Conservation (phyloP, 2,888 invertebrate species). For the Scaptomyza caliginosa region DNA sequence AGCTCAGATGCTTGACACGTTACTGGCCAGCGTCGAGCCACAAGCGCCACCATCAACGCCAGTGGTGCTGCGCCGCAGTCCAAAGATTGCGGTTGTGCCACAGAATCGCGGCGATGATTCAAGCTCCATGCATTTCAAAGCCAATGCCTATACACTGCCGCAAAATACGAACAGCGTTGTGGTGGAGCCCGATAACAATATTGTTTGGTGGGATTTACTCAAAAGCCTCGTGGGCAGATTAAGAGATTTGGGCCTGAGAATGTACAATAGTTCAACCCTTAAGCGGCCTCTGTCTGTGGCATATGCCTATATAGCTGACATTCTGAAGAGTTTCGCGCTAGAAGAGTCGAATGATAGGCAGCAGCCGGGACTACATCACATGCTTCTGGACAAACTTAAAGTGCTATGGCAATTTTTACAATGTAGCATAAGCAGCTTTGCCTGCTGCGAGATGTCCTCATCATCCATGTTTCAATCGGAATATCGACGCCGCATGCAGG, state of each 20-base stretch:
- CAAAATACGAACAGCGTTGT: slow-evolving; percentile 2
- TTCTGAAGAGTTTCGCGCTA: not conserved
- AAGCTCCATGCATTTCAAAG: not conserved
- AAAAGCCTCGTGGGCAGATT: not conserved
- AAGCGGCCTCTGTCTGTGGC: not conserved
- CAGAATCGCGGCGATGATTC: not conserved
- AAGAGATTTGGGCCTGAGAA: not conserved
- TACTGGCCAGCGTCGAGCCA: rapidly evolving
- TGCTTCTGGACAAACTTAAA: not conserved
- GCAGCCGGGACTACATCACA: not conserved
- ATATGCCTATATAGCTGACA: not conserved
- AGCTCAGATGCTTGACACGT: not conserved
- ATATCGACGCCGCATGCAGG: not conserved
- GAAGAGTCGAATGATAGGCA: not conserved
- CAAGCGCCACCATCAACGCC: not conserved
- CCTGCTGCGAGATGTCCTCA: rapidly evolving
- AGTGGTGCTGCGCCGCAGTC: not conserved
- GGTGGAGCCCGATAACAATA: not conserved
- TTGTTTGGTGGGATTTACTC: not conserved
- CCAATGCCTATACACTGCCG: slow-evolving; percentile 8
- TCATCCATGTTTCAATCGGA: not conserved
- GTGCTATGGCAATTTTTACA: not conserved
- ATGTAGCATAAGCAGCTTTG: too few species aligned
- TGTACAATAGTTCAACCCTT: not conserved
- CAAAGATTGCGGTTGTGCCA: not conserved